These are phyloP conservation scores for Parauchenoglanis punctatus DNA, from an alignment of 2,797 vertebrate genomes.

Conservation along the genomic window DNA sequence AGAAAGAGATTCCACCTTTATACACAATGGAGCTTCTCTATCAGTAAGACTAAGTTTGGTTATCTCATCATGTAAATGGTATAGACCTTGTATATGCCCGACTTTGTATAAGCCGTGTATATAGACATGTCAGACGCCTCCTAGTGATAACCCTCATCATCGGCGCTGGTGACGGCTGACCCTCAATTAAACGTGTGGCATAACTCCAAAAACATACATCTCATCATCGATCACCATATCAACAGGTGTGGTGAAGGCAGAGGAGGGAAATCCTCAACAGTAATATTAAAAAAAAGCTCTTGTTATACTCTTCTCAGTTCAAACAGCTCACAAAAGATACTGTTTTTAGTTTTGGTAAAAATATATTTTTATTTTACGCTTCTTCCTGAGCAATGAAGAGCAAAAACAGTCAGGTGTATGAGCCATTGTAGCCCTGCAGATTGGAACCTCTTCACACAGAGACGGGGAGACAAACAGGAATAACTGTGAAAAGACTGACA, in stretches of 20 bases:
- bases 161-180: not conserved
- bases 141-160: no score
- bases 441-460: not conserved
- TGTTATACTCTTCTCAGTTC: no score
- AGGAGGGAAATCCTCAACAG: no score
- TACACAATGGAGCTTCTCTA: no score
- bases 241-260: no score
- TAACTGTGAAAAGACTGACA: not conserved
- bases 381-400: no score
- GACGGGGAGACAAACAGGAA: not conserved
- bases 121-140: no score
- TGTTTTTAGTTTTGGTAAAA: not conserved
- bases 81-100: not conserved
- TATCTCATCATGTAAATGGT: no score
- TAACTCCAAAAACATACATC: not conserved
- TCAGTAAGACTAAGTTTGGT: no score
- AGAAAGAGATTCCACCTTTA: not conserved
- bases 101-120: not conserved
- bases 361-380: not conserved
- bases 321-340: not conserved
- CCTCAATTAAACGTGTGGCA: not conserved
- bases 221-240: not conserved
- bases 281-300: no score
- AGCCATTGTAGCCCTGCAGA: slow-evolving; percentile 18
- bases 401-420: not conserved